Evolutionary conservation across 2,888 invertebrate species (phyloP).

Genomic region (Harpalus rufipes): DNA sequence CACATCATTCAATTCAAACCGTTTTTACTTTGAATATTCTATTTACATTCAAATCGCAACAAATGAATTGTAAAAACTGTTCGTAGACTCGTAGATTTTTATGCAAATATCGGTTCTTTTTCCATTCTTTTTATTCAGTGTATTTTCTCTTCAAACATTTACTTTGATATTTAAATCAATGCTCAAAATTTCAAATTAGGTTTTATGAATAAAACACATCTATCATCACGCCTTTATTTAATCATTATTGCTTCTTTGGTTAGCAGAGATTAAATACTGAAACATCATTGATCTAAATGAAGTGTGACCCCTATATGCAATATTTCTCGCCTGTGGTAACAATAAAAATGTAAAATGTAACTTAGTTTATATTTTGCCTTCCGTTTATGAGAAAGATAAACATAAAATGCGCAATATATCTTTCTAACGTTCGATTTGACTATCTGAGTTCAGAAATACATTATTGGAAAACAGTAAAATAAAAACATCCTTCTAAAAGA

Average conservation of each 20-base stretch:
- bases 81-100: neutral
- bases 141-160: constrained; percentile 22
- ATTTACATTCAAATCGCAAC: neutral
- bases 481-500: constrained; percentile 1
- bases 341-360: constrained; percentile 30
- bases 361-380: constrained; percentile 30
- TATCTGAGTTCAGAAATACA: neutral
- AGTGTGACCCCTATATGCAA: neutral
- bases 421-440: constrained; percentile 41
- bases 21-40: constrained; percentile 2
- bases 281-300: neutral
- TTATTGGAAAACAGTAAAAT: constrained; percentile 39
- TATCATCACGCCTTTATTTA: neutral
- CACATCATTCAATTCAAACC: neutral
- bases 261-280: too few species aligned
- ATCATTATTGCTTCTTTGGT: too few species aligned
- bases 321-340: neutral
- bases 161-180: constrained; percentile 40
- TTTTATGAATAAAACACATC: neutral
- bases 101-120: constrained; percentile 15
- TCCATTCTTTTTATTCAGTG: neutral
- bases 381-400: constrained; percentile 33
- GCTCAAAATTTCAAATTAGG: neutral
- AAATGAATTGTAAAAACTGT: constrained; percentile 20
- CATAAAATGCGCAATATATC: constrained; percentile 35